Evolutionary conservation across 2,888 invertebrate species (phyloP), one percentile per base, ranked within the genome.

Genomic region (Rambutsinella grinnellia): DNA sequence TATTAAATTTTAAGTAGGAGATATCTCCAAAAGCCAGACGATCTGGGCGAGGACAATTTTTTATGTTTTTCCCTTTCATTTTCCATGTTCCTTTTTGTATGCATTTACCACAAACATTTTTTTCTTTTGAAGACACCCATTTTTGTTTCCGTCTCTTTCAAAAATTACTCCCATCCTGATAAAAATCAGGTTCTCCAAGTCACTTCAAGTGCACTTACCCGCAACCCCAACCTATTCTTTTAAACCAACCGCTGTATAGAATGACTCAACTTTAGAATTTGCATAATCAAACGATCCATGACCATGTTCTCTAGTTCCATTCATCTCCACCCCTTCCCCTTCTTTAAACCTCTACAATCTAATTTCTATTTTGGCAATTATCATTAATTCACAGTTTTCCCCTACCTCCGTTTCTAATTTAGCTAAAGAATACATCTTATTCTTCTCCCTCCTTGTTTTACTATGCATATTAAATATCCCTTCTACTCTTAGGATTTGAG

Each of bases 241-340:
- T 6, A 36, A 36, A 36, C 5, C 5, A 36, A 36, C 13, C 5
- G 36, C 36, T 8, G 36, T 13, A 36, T 5, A 36, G 36, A 36
- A 36, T 36, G 36, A 36, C 5, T 36, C 36, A 54, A 21, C 54
- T 54, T 3, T 5, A 51, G 23, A 75, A 75, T 75, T 75, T 68
- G 68, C 75, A 75, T 75, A 75, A 68, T 56, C 62, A 75, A 75
- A 63, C 75, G 61, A 68, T 62, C 68, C 75, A 57, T 75, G 66
- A 68, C 36, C 62, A 75, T 62, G 63, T 68, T 56, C 58, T 74
- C 60, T 57, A 56, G 49, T 23, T 66, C 53, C 58, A 61, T 54
- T 65, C 51, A 46, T n/a, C 54, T 58, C 21, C 58, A 67, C 17
- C 58, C 69, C 15, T n/a, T n/a, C n/a, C n/a, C n/a, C n/a, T n/a